Evolutionary conservation across 2,113 vertebrate species (phyloP), one percentile per base, ranked within the genome.

Genomic region (Lophura nycthemera): DNA sequence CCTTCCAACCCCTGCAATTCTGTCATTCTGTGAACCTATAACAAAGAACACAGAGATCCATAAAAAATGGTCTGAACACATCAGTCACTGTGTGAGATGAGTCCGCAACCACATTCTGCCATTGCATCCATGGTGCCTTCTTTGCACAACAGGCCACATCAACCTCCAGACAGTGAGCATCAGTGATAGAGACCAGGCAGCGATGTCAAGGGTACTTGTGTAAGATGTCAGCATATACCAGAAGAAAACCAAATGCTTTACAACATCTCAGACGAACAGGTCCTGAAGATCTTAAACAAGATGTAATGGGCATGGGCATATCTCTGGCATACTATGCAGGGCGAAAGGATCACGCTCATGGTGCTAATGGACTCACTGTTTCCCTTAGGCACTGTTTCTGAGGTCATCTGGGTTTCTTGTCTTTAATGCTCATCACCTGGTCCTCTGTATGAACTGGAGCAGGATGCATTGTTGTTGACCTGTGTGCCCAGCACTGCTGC

Each of bases 401-500:
- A 74, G 22, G 13, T 72, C 34, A 11, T 4, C 29, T 66, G 14
- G 8, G 20, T 48, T 89, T 63, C 77, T 90, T 76, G 10, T 16
- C 30, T 73, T 83, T 63, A 24, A 48, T 43, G 13, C 13, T 60
- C 42, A 63, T 61, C 17, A 64, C 38, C 32, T 40, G 40, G 20
- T 4, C 7, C 42, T 64, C 70, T 71, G 12, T 48, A 32, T 81
- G 47, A 86, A 91, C 24, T 17, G 32, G 80, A 88, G 32, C 30
- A 64, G 54, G 22, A 8, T 81, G n/a, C 27, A 8, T n/a, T 43
- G 7, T 11, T n/a, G 38, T 13, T 56, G 13, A 70, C 4, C n/a
- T 40, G 5, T 43, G 11, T 7, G 11, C 22, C 71, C 43, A 0
- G 0, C n/a, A 30, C 20, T 66, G 69, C 34, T 25, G 25, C 40